These are phyloP conservation scores for Forbesichthys papilliferus DNA, from an alignment of 2,113 vertebrate species.

Conservation along the genomic window DNA sequence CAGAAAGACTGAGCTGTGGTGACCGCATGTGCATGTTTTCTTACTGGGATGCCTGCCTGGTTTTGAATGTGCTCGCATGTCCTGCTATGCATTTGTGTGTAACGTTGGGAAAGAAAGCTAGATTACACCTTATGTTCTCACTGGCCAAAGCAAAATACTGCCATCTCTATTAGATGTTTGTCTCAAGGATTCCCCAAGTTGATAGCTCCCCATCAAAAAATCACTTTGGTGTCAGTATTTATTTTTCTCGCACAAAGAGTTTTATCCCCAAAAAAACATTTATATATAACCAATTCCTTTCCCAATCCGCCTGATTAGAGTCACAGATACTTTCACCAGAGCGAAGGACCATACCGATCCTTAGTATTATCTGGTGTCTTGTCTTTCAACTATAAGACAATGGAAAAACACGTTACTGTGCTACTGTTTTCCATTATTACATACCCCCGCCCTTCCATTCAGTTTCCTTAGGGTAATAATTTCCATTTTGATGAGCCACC, in stretches of 20 bases:
- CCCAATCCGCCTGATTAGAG: constrained; percentile 36
- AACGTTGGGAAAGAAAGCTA: constrained; percentile 78
- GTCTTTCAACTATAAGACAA: constrained; percentile 43
- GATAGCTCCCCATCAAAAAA: constrained; percentile 22
- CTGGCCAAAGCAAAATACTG: constrained; percentile 61
- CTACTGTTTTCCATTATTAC: constrained; percentile 49
- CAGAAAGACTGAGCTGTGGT: constrained; percentile 90
- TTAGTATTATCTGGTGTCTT: constrained; percentile 47
- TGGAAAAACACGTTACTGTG: constrained; percentile 17
- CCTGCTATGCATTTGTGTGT: constrained; percentile 73
- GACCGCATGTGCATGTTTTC: constrained; percentile 63
- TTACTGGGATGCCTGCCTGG: constrained; percentile 59
- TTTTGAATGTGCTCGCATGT: constrained; percentile 78
- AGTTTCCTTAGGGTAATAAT: constrained; percentile 69
- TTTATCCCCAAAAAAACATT: constrained; percentile 8
- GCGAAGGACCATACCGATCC: constrained; percentile 29
- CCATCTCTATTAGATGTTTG: constrained; percentile 72
- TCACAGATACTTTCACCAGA: constrained; percentile 32
- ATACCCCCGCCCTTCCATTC: constrained; percentile 55
- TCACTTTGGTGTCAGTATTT: constrained; percentile 6
- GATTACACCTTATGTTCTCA: constrained; percentile 81
- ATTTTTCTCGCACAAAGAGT: constrained; percentile 27
- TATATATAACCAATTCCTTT: constrained; percentile 6
- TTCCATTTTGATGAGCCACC: constrained; percentile 73
- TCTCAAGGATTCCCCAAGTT: constrained; percentile 58